A percentile compares a stretch with the other conserved stretches of the same genome.
These are phyloP conservation scores for Choreutis nemorana DNA, from an alignment of 2,888 invertebrate genomes.

Conservation along the genomic window DNA sequence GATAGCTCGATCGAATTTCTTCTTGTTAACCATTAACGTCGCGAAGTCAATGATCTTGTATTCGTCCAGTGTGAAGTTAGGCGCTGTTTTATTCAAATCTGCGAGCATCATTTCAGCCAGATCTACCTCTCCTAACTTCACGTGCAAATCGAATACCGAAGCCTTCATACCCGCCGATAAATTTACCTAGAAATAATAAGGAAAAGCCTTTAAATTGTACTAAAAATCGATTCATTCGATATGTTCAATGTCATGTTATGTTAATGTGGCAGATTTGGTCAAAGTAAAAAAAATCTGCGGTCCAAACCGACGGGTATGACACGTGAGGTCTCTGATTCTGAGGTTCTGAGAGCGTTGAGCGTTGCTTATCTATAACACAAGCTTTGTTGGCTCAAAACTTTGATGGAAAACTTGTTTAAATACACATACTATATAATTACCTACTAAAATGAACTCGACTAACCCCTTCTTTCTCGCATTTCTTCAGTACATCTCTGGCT, in stretches of 20 bases:
- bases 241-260: too few relatives aligned
- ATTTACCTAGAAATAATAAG: slow-evolving; percentile 50
- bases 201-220: too few relatives aligned
- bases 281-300: too few relatives aligned
- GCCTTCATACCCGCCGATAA: slow-evolving; percentile 73
- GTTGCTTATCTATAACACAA: not conserved
- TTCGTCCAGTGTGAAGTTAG: slow-evolving; percentile 69
- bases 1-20: slow-evolving; percentile 44
- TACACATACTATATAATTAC: too few relatives aligned
- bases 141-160: slow-evolving; percentile 67
- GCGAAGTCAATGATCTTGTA: slow-evolving; percentile 73
- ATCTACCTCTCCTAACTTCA: slow-evolving; percentile 61
- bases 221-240: too few relatives aligned
- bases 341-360: too few relatives aligned
- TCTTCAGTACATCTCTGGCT: slow-evolving; percentile 60
- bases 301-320: too few relatives aligned
- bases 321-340: too few relatives aligned
- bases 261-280: too few relatives aligned
- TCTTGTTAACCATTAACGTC: slow-evolving; percentile 60
- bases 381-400: too few relatives aligned
- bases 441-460: slow-evolving; percentile 17
- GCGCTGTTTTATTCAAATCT: slow-evolving; percentile 55
- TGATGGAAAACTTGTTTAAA: not conserved
- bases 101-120: slow-evolving; percentile 58
- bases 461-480: slow-evolving; percentile 58